A percentile compares a stretch with the other conserved stretches of the same genome.
Conservation (phyloP, 2,888 invertebrate species). For the Celastrina argiolus region DNA sequence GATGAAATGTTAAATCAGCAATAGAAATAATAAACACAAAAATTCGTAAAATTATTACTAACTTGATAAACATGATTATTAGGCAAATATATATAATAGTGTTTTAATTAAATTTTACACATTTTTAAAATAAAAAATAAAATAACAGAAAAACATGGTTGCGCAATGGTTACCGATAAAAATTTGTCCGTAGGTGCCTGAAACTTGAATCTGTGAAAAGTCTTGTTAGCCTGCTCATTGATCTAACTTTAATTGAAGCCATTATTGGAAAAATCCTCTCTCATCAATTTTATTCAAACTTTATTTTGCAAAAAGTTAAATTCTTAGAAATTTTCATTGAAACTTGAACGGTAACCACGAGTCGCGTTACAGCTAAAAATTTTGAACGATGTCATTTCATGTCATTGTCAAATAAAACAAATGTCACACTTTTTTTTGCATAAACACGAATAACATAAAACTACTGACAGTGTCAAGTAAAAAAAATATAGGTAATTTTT, state of each 20-base stretch:
- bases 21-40: no score
- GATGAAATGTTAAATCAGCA: no score
- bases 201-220: slow-evolving; percentile 67
- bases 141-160: slow-evolving; percentile 47
- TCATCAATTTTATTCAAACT: slow-evolving; percentile 27
- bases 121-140: background rate
- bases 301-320: background rate
- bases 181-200: slow-evolving; percentile 56
- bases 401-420: background rate
- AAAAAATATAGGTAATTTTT: no score
- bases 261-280: slow-evolving; percentile 40
- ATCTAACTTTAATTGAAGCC: slow-evolving; percentile 73
- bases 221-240: slow-evolving; percentile 67
- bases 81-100: no score
- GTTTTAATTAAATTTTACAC: no score
- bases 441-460: no score
- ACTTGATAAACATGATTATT: no score
- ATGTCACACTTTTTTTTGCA: no score
- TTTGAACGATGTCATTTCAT: background rate
- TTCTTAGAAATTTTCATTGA: background rate
- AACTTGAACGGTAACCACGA: background rate
- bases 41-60: no score
- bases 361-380: background rate
- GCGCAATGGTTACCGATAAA: slow-evolving; percentile 75
- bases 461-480: no score